Evolutionary conservation across 2,888 invertebrate species (phyloP).

Genomic region (Drosophila atroscutellata): DNA sequence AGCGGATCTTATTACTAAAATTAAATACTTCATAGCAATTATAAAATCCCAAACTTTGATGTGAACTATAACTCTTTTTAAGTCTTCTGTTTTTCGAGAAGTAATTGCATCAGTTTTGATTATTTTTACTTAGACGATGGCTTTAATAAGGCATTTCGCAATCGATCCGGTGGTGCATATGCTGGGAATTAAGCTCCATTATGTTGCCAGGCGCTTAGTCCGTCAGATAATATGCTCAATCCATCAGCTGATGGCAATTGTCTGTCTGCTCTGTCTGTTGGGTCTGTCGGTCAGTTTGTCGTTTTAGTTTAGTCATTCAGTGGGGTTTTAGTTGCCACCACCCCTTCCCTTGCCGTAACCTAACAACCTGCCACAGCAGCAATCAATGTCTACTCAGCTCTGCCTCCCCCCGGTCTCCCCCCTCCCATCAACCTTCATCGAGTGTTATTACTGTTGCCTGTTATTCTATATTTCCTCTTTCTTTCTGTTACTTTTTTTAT

Average conservation of each 20-base stretch:
- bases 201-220: constrained; percentile 45
- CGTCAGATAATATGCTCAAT: constrained; percentile 58
- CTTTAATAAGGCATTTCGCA: constrained; percentile 4
- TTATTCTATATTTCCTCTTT: constrained; percentile 31
- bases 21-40: neutral
- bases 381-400: constrained; percentile 71
- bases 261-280: constrained; percentile 10
- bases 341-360: constrained; percentile 46
- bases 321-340: constrained; percentile 35
- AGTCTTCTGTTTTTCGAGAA: neutral
- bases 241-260: constrained; percentile 47
- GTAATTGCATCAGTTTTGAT: neutral
- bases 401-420: neutral
- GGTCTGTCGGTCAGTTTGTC: constrained; percentile 30
- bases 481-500: constrained; percentile 16
- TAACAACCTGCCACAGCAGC: constrained; percentile 77
- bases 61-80: neutral
- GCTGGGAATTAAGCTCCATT: constrained; percentile 39
- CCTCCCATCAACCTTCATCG: neutral
- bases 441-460: constrained; percentile 57
- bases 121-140: neutral
- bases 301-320: constrained; percentile 46
- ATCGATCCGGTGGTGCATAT: constrained; percentile 19
- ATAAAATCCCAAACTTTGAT: neutral
- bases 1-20: neutral